Evolutionary conservation across 2,888 invertebrate species (phyloP), one percentile per base, ranked within the genome.

Genomic region (Dexiosoma caninum): DNA sequence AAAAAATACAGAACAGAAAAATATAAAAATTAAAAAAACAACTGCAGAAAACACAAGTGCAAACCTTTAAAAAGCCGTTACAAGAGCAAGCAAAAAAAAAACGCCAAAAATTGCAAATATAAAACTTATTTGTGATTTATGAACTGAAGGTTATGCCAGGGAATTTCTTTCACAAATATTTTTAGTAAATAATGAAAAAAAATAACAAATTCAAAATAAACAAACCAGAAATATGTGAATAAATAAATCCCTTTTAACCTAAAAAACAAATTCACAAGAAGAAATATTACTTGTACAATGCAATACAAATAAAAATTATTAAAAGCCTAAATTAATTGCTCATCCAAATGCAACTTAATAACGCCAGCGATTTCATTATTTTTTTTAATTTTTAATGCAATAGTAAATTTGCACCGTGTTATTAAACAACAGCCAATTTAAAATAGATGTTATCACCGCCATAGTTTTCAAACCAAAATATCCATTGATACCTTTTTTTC

Each of bases 121-220:
- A 67, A 53, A 77, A 70, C 49, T 70, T 72, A 51, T 72, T 69
- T 60, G 46, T 81, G 81, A 81, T 81, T 81, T 81, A 81, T 77
- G 55, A 72, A 71, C 66, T 76, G 66, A 76, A 77, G 76, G 80
- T 77, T 81, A 62, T 75, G 70, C 53, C 62, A 72, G 62, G 9
- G 49, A 30, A 53, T 35, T 44, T n/a, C 64, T 57, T 35, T 35
- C 10, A 27, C 42, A 40, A 40, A 53, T 49, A 67, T 40, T 53
- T 30, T 59, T 59, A 40, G 42, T 44, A 62, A 44, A 42, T 44
- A 60, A 67, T 42, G 44, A 46, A 35, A 44, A 53, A 46, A 30
- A 9, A 30, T 49, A 57, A 37, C 21, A 35, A 5, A 70, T 35
- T 35, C 32, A 44, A 69, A 55, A 32, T 35, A 69, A 16, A 42